Percentiles rank a stretch among this genome's conserved stretches.
These are phyloP conservation scores for Typhlichthys subterraneus DNA, from an alignment of 2,797 vertebrate species.

Conservation along the genomic window DNA sequence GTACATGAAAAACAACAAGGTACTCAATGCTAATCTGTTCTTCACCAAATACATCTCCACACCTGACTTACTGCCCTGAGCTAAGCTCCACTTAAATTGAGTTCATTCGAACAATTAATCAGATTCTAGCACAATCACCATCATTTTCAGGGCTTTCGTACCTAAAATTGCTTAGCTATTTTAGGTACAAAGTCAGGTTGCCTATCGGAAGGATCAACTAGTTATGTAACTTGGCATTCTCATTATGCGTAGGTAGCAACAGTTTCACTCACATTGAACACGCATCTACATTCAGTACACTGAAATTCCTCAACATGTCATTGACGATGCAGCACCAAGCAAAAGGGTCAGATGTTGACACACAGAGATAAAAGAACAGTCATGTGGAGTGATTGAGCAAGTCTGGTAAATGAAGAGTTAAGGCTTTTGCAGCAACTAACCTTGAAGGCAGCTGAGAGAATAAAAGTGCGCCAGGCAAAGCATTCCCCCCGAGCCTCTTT, in stretches of 20 bases:
- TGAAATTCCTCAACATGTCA: neutral
- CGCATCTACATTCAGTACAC: neutral
- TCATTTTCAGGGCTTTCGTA: slow-evolving; percentile 28
- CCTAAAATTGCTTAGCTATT: slow-evolving; percentile 12
- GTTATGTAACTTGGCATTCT: neutral
- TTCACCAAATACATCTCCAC: slow-evolving; percentile 52
- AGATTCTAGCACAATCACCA: slow-evolving; percentile 12
- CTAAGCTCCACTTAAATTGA: slow-evolving; percentile 34
- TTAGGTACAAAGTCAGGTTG: slow-evolving; percentile 34
- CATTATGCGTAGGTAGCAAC: neutral
- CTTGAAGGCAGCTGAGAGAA: slow-evolving; percentile 65
- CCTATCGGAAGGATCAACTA: slow-evolving; percentile 7
- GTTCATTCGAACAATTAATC: slow-evolving; percentile 39
- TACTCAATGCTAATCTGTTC: slow-evolving; percentile 52
- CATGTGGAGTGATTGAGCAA: slow-evolving; percentile 1
- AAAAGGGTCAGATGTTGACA: neutral
- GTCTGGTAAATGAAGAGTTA: slow-evolving; percentile 45
- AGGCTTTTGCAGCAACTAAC: slow-evolving; percentile 57
- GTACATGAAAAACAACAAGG: slow-evolving; percentile 54
- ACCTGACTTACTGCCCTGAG: slow-evolving; percentile 53
- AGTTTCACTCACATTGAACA: neutral
- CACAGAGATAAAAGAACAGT: slow-evolving; percentile 13
- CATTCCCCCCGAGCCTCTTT: slow-evolving; percentile 66
- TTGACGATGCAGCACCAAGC: slow-evolving; percentile 1
- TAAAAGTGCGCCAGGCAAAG: slow-evolving; percentile 54